Evolutionary conservation across 2,113 vertebrate species (phyloP).

Genomic region (Nothocercus julius): DNA sequence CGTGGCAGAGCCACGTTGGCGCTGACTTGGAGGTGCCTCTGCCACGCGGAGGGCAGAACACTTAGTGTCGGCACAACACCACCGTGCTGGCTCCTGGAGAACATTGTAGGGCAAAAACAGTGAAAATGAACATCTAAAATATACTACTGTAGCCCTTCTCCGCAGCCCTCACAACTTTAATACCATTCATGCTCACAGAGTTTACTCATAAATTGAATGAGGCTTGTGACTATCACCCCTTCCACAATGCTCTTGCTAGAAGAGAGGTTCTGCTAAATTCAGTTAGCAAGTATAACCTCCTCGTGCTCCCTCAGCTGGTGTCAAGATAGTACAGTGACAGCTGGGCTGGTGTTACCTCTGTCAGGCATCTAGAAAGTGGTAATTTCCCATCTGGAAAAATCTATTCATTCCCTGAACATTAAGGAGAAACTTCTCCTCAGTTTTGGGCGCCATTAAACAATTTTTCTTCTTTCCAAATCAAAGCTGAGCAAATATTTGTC

Average conservation of each 20-base stretch:
- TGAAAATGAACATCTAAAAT: background rate
- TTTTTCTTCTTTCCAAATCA: background rate
- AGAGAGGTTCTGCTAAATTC: background rate
- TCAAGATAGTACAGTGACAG: background rate
- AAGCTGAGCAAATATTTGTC: background rate
- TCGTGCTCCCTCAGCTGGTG: background rate
- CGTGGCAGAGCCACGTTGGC: background rate
- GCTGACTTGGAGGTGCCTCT: background rate
- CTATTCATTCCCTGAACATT: background rate
- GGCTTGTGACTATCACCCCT: accelerated
- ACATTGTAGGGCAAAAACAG: background rate
- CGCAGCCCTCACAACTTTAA: background rate
- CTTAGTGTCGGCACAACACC: background rate
- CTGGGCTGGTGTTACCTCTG: background rate
- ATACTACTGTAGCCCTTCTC: background rate
- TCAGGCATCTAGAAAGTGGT: background rate
- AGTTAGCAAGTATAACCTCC: background rate
- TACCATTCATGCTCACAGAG: background rate
- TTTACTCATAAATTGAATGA: background rate
- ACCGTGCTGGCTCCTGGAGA: background rate
- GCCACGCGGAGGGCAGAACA: background rate
- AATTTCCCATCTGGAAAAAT: background rate
- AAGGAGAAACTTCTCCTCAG: background rate
- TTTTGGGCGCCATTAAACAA: background rate
- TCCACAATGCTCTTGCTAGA: background rate